Base-by-base conservation (phyloP, 2,888 invertebrate genomes). In the Cryptocephalus moraei region DNA sequence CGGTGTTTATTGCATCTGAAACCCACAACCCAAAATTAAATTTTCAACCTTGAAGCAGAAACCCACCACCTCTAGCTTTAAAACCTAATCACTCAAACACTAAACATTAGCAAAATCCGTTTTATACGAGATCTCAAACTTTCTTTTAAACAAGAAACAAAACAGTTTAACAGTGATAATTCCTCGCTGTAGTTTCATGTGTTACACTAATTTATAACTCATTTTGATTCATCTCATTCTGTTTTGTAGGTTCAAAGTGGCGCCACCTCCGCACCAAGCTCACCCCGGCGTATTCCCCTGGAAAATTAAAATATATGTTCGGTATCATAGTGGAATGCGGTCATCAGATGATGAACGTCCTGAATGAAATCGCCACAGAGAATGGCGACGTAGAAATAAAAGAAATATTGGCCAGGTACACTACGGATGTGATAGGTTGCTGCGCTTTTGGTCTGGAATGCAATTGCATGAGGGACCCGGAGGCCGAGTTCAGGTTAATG, bases 291-390 rank as follows among this genome's bases (percentile, higher is more conserved):
- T 86, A 84, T 60, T 78, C 84, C 0, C 75, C 82, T 0, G 80
- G 79, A 8, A 84, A 82, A 65, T 65, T 85, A 42, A 84, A 80
- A 62, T 73, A 68, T 1, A 81, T 84, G 79, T 81, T 80, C 56
- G 71, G 71, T 1, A 74, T 78, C 0, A 75, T 83, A 9, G 72
- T 77, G 38, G 69, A 75, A 33, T 77, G 80, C 47, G 78, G 78
- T 0, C 65, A 73, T 9, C 72, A 76, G 47, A 72, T 81, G 54
- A 62, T 73, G 1, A 59, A 65, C 6, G 73, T 76, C 46, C 67
- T 76, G 8, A 64, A 71, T 14, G 45, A 62, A 43, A 54, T 57
- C 13, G 49, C 57, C 1, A 41, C 45, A 32, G 63, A 69, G 47
- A 40, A 38, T 3, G 53, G 55, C 33, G 52, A 57, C 33, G 56